phyloP scores from a whole-genome alignment of 2,888 invertebrate species.

The Tipula confusa region DNA sequence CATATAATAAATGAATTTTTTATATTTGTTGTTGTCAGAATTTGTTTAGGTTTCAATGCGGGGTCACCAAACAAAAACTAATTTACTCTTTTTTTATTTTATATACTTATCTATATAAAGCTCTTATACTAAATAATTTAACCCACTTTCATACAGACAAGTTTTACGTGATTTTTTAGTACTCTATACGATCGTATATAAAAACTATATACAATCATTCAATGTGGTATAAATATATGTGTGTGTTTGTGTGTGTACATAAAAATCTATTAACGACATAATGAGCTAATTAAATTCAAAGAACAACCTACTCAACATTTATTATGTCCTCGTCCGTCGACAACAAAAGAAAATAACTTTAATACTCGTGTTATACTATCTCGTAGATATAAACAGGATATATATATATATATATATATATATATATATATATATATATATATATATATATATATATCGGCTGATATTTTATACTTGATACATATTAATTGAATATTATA shows the following conservation, averaged over 20 bases:
- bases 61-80: slow-evolving; percentile 12
- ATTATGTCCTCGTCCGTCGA: neutral
- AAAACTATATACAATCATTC: neutral
- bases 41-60: neutral
- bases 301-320: slow-evolving; percentile 25
- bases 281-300: slow-evolving; percentile 3
- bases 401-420: no score
- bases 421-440: no score
- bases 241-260: neutral
- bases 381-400: neutral
- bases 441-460: no score
- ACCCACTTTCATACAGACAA: neutral
- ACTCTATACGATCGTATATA: neutral
- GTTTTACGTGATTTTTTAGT: neutral
- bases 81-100: neutral
- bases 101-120: neutral
- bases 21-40: neutral
- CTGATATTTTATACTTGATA: neutral
- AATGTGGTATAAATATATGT: neutral
- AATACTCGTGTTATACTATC: neutral
- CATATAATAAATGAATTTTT: neutral
- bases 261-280: slow-evolving; percentile 8
- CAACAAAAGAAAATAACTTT: neutral
- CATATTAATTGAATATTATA: slow-evolving; percentile 1
- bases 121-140: neutral